Evolutionary conservation across 2,888 invertebrate genomes (phyloP), one percentile per base, ranked within the genome.

Genomic region (Drosophila macrospina): DNA sequence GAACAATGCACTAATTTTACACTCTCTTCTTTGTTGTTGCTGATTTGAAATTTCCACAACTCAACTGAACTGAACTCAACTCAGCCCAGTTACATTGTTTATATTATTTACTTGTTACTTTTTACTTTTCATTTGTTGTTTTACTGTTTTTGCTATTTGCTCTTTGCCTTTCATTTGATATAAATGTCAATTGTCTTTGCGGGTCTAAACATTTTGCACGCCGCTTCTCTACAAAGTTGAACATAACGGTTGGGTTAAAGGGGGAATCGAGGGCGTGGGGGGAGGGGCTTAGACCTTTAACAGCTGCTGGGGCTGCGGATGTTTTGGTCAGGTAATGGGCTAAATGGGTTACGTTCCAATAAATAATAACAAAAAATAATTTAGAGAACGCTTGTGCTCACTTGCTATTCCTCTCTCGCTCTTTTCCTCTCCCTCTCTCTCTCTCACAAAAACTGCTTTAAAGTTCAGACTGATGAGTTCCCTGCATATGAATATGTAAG

Each of bases 331-430:
- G 74, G 57, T 69, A 69, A 52, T 55, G 50, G 47, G 70, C 66
- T 60, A 78, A 80, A 70, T 74, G 74, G 84, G 76, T 86, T 85
- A 81, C 82, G 85, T 88, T 85, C 85, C 69, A 78, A 55, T n/a
- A 61, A 62, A 39, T 24, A 62, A 65, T 15, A 15, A 64, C 55
- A 42, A 20, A 10, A 10, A 37, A 34, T 28, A 36, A 34, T 45
- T 30, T 15, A 30, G 24, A 41, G 16, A 54, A 54, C n/a, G 5
- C 7, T 28, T 6, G 7, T 28, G 5, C 28, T 47, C 6, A 7
- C 47, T 37, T 28, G 1, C 36, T 37, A 13, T 45, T 4, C 30
- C 6, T 39, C 37, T 11, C 15, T 11, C 7, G 37, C 6, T 39
- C 37, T 11, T 11, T 11, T 2, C 6, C 5, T 24, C 34, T 48